Percentiles rank a stretch among this genome's conserved stretches.
Evolutionary conservation across 2,888 invertebrate species (phyloP).

Genomic region (Bellardia pandia): DNA sequence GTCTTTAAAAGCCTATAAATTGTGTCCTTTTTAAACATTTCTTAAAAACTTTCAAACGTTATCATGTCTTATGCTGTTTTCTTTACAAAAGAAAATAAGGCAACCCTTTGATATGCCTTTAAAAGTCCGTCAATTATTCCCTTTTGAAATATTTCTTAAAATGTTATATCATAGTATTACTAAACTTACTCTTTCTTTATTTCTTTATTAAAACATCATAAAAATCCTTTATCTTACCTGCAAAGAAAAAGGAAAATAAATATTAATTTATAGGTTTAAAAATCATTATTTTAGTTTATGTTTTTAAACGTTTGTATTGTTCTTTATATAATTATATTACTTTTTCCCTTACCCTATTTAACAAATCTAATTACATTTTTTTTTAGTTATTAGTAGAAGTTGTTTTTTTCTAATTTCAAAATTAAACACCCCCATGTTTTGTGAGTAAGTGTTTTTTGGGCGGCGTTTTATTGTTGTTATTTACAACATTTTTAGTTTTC

Average conservation of each 20-base stretch:
- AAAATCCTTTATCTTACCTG: background rate
- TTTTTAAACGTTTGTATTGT: too few species aligned
- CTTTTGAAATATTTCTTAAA: too few species aligned
- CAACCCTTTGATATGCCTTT: too few species aligned
- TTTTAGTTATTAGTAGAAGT: background rate
- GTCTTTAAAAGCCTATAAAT: background rate
- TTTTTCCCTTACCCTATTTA: background rate
- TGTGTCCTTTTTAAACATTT: too few species aligned
- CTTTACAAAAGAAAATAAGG: too few species aligned
- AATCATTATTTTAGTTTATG: background rate
- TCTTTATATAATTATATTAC: background rate
- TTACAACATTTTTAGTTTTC: slow-evolving; percentile 27
- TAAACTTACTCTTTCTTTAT: background rate
- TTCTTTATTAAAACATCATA: too few species aligned
- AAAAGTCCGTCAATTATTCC: too few species aligned
- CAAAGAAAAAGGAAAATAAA: slow-evolving; percentile 21
- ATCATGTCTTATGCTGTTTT: too few species aligned
- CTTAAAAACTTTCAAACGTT: too few species aligned
- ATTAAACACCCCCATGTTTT: slow-evolving; percentile 39
- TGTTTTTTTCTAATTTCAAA: slow-evolving; percentile 28
- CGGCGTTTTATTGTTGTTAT: background rate
- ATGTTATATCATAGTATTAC: too few species aligned
- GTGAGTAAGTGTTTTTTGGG: background rate
- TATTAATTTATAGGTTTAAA: background rate
- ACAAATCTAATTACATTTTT: slow-evolving; percentile 11